These are phyloP conservation scores for Ictalurus furcatus DNA, from an alignment of 2,113 vertebrate species.

Conservation along the genomic window DNA sequence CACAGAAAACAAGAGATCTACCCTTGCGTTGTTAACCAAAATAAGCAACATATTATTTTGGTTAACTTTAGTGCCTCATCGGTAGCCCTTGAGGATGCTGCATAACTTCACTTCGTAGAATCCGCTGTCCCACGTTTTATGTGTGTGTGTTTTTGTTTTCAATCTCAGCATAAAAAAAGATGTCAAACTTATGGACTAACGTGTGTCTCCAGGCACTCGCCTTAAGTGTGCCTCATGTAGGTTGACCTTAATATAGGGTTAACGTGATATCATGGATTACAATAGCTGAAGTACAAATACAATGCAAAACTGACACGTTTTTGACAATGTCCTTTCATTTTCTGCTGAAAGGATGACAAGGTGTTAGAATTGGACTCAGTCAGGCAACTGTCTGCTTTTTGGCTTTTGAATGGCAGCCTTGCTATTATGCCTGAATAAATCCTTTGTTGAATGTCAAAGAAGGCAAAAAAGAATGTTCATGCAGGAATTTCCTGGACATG, in stretches of 20 bases:
- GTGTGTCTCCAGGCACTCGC: neutral
- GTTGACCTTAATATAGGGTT: neutral
- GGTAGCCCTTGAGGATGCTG: conserved; percentile 14
- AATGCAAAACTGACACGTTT: conserved; percentile 16
- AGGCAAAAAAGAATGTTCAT: conserved; percentile 22
- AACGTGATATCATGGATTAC: conserved; percentile 24
- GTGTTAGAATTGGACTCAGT: conserved; percentile 35
- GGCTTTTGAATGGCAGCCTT: conserved; percentile 39
- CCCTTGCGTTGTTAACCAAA: conserved; percentile 45
- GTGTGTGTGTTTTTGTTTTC: neutral
- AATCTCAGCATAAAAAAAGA: neutral
- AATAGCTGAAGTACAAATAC: conserved; percentile 8
- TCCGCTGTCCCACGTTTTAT: neutral
- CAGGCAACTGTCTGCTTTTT: conserved; percentile 40
- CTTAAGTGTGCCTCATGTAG: neutral
- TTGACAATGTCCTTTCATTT: conserved; percentile 22
- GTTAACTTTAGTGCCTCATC: conserved; percentile 18
- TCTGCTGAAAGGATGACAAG: conserved; percentile 36
- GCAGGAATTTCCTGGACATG: neutral
- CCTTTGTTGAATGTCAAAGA: conserved; percentile 22
- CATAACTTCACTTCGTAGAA: conserved; percentile 2
- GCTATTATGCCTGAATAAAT: conserved; percentile 36
- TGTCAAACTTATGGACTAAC: neutral
- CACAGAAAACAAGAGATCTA: conserved; percentile 44
- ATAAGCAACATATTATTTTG: conserved; percentile 30